phyloP scores from a whole-genome alignment of 2,797 vertebrate species.

The Trachurus trachurus region DNA sequence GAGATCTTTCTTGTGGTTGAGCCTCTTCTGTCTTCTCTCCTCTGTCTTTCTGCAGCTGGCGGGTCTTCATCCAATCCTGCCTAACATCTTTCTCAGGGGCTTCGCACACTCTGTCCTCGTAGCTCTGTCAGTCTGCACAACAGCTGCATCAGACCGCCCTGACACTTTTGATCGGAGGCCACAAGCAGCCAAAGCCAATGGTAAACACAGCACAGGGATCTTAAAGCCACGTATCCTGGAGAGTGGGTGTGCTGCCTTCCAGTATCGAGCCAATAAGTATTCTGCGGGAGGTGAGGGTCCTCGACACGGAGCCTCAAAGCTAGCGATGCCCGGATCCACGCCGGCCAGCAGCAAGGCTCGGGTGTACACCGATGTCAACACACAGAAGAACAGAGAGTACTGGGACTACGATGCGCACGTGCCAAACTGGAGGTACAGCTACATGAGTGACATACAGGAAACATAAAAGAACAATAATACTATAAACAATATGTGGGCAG shows the following conservation, averaged over 20 bases:
- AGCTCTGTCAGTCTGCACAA: conserved; percentile 78
- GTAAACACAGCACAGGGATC: conserved; percentile 60
- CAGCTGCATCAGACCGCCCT: conserved; percentile 68
- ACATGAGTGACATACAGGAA: too few species aligned
- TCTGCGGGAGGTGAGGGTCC: conserved; percentile 70
- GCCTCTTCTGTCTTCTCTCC: neutral
- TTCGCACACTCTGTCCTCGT: conserved; percentile 78
- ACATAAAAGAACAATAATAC: too few species aligned
- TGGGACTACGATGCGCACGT: conserved; percentile 97
- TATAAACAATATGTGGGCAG: too few species aligned
- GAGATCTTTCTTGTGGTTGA: conserved; percentile 13
- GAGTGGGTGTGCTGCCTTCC: conserved; percentile 73
- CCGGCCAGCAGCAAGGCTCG: conserved; percentile 95
- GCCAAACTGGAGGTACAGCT: conserved; percentile 94
- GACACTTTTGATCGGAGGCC: conserved; percentile 58
- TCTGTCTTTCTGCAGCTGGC: conserved; percentile 75
- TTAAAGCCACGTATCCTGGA: conserved; percentile 59
- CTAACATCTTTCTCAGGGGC: conserved; percentile 77
- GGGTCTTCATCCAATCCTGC: conserved; percentile 71
- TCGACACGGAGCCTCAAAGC: conserved; percentile 78
- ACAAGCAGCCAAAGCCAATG: conserved; percentile 69
- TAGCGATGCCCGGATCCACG: conserved; percentile 95
- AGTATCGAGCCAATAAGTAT: conserved; percentile 68
- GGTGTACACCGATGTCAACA: conserved; percentile 98
- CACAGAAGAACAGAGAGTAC: conserved; percentile 96